Evolutionary conservation across 2,797 vertebrate genomes (phyloP).

Genomic region (Gadopsis bispinosus): DNA sequence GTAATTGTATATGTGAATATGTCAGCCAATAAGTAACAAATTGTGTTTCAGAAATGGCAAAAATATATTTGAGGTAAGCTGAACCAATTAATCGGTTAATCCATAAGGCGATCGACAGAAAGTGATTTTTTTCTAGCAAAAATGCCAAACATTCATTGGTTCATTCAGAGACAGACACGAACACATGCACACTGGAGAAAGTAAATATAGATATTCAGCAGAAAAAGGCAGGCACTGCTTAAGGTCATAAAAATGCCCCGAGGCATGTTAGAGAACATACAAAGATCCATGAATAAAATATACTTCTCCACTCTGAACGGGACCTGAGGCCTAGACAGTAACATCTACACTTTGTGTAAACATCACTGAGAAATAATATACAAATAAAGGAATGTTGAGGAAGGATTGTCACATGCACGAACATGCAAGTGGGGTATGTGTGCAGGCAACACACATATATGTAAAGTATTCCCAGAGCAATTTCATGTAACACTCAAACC

Average conservation of each 20-base stretch:
- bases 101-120: not conserved
- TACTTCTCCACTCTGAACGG: constrained; percentile 27
- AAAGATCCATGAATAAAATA: constrained; percentile 70
- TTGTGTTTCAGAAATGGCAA: not conserved
- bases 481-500: constrained; percentile 60
- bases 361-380: constrained; percentile 40
- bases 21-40: not conserved
- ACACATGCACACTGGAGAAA: not conserved
- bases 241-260: constrained; percentile 44
- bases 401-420: constrained; percentile 10
- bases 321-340: constrained; percentile 33
- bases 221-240: constrained; percentile 37
- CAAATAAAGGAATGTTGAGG: constrained; percentile 26
- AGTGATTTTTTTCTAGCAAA: not conserved
- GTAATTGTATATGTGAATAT: not conserved
- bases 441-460: not conserved
- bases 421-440: constrained; percentile 1
- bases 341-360: constrained; percentile 50
- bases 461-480: constrained; percentile 55
- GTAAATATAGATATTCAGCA: constrained; percentile 43
- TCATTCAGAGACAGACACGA: not conserved
- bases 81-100: not conserved
- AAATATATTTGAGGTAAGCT: not conserved
- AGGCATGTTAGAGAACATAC: constrained; percentile 61
- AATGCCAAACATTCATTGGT: not conserved